Base-by-base conservation (phyloP, 2,113 vertebrate species). In the Grammomys surdaster region DNA sequence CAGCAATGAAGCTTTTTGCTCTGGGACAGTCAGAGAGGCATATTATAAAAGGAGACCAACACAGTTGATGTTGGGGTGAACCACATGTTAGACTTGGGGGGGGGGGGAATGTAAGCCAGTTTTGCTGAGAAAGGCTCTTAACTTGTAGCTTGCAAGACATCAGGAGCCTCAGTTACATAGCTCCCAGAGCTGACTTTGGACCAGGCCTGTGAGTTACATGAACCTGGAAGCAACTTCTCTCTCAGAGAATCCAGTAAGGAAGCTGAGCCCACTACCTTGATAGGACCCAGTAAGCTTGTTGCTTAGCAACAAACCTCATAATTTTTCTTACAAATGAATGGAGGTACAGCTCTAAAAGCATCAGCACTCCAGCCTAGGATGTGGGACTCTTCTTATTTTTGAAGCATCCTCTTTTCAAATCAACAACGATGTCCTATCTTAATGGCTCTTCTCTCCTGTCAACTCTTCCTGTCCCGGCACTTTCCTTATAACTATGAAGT, bases 341-440 rank as follows among this genome's bases (percentile, higher is more conserved):
- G 26, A 20, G 60, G 36, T 88, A 36, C 3, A 84, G n/a, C 54
- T 69, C 67, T 56, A 46, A n/a, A 87, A 46, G 31, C 36, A 56
- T 48, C 54, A 33, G 12, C 31, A 9, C 56, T 76, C 76, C 51
- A 91, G 36, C n/a, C 12, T n/a, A 67, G 33, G 33, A 92, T 81
- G 89, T 51, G 5, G 75, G 24, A 77, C 60, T 3, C 91, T 60
- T 85, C 28, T 90, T 12, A 36, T 51, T 90, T 75, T 80, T 75
- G 51, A 65, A 97, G 75, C 63, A 17, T 2, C 88, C 31, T 88
- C 46, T 91, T 56, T 88, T 95, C 36, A 84, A 20, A 10, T 70
- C 7, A 70, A 56, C 2, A 85, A 40, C 46, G 22, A 81, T 7
- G 22, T 22, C 72, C 33, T 93, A 93, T 77, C 76, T 90, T 72